Conservation (phyloP, 2,888 invertebrate genomes). For the Cantharis rufa region DNA sequence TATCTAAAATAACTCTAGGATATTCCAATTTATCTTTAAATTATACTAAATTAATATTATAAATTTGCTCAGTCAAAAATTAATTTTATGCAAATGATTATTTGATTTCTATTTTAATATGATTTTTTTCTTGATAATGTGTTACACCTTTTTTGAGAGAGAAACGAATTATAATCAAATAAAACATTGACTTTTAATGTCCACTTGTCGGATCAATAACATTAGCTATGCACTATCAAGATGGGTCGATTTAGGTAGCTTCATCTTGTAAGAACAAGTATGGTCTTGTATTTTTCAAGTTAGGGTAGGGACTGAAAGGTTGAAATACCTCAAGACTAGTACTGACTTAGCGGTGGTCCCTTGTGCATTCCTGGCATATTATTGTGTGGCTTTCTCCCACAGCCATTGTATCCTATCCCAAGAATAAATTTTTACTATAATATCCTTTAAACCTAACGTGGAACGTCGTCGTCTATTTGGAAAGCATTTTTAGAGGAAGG, state of each 20-base stretch:
- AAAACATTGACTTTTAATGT: slow-evolving; percentile 8
- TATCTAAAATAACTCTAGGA: neutral
- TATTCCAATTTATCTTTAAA: neutral
- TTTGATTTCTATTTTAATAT: neutral
- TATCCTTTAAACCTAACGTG: neutral
- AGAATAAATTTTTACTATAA: slow-evolving; percentile 1
- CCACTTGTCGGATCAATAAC: slow-evolving; percentile 20
- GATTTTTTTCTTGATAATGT: neutral
- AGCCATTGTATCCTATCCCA: slow-evolving; percentile 6
- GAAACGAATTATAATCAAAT: neutral
- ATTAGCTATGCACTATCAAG: slow-evolving; percentile 20
- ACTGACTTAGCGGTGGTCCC: slow-evolving; percentile 26
- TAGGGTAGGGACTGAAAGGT: slow-evolving; percentile 17
- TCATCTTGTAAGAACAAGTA: slow-evolving; percentile 20
- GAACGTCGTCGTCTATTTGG: neutral
- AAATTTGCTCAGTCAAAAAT: neutral
- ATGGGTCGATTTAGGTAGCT: slow-evolving; percentile 20
- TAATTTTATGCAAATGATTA: neutral
- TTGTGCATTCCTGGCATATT: slow-evolving; percentile 29
- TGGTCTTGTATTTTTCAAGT: slow-evolving; percentile 13
- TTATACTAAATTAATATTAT: neutral
- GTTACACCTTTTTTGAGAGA: neutral
- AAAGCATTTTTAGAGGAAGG: neutral
- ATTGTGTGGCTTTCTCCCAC: slow-evolving; percentile 25
- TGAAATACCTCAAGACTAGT: slow-evolving; percentile 14